Evolutionary conservation across 2,797 vertebrate genomes (phyloP).

Genomic region (Aulostomus chinensis): DNA sequence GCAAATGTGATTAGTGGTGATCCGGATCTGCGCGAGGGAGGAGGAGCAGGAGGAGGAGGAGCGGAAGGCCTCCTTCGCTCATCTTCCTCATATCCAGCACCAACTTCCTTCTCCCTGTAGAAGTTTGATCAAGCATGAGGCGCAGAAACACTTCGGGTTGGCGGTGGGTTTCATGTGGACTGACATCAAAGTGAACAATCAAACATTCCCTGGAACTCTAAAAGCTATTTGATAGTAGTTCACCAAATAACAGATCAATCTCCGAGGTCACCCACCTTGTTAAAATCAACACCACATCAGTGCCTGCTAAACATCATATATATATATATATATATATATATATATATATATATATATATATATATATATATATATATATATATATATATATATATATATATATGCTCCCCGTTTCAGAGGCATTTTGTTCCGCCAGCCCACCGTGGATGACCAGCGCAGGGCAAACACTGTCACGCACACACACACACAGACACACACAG

Average conservation of each 20-base stretch:
- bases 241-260: constrained; percentile 37
- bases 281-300: constrained; percentile 25
- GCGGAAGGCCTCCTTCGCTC: constrained; percentile 23
- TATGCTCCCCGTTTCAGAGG: constrained; percentile 26
- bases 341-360: no score
- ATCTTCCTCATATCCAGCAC: constrained; percentile 19
- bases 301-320: no score
- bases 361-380: no score
- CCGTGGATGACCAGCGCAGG: constrained; percentile 12
- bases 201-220: constrained; percentile 21
- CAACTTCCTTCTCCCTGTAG: not conserved
- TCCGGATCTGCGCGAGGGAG: constrained; percentile 33
- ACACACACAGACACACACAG: constrained; percentile 21
- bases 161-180: constrained; percentile 3
- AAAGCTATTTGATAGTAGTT: constrained; percentile 46
- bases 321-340: no score
- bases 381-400: no score
- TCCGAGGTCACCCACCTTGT: constrained; percentile 54
- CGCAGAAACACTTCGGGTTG: no score
- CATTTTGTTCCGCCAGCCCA: constrained; percentile 11
- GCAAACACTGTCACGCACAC: constrained; percentile 16
- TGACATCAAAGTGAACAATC: constrained; percentile 19
- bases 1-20: constrained; percentile 57
- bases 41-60: constrained; percentile 5
- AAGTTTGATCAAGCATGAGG: constrained; percentile 14